Evolutionary conservation across 2,113 vertebrate species (phyloP).

Genomic region (Aspiorhynchus laticeps): DNA sequence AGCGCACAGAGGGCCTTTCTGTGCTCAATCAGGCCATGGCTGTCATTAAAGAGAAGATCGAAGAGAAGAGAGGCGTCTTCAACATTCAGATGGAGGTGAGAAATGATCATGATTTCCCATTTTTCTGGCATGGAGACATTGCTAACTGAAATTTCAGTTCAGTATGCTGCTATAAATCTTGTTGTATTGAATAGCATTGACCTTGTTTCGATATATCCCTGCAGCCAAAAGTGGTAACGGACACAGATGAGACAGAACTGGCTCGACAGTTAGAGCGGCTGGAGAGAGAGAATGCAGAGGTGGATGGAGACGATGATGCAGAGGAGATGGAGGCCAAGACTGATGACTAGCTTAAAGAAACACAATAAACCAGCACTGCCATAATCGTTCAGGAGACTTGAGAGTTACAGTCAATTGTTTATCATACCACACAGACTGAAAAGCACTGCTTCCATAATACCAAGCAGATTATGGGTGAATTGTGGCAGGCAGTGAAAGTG

Average conservation of each 20-base stretch:
- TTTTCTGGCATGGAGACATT: neutral
- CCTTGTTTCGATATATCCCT: neutral
- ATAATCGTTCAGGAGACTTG: constrained; percentile 13
- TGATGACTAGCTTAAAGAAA: constrained; percentile 80
- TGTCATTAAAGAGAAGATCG: constrained; percentile 98
- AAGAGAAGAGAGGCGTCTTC: constrained; percentile 97
- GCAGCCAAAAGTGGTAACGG: constrained; percentile 97
- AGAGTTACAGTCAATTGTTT: neutral
- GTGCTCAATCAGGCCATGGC: constrained; percentile 98
- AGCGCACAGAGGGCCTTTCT: constrained; percentile 96
- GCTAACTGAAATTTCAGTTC: neutral
- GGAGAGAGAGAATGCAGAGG: constrained; percentile 96
- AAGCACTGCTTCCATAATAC: constrained; percentile 3
- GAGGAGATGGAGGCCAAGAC: constrained; percentile 98
- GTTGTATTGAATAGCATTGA: neutral
- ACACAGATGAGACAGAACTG: constrained; percentile 96
- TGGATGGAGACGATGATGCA: constrained; percentile 95
- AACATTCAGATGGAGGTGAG: constrained; percentile 97
- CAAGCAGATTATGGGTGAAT: neutral
- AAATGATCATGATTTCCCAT: neutral
- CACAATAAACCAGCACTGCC: neutral
- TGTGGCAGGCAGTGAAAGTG: neutral
- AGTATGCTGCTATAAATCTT: neutral
- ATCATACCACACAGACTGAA: constrained; percentile 32
- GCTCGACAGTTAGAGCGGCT: constrained; percentile 93